Evolutionary conservation across 2,888 invertebrate genomes (phyloP), one percentile per base, ranked within the genome.

Genomic region (Lathronympha strigana): DNA sequence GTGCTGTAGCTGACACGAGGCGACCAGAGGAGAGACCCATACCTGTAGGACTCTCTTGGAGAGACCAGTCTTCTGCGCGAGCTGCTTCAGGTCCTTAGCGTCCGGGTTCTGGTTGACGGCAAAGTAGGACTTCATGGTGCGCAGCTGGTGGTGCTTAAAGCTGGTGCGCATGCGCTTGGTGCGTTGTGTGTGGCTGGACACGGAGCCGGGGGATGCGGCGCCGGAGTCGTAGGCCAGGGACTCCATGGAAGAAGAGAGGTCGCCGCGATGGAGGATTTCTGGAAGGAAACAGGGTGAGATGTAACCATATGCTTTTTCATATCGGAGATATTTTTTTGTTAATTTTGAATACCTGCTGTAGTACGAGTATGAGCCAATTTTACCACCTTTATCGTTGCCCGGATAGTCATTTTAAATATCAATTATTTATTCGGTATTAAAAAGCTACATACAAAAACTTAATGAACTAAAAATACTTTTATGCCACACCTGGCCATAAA

Each of bases 111-210:
- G 99, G 92, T 99, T 99, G 81, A 99, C 96, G 57, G 98, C 96
- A 86, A 99, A 99, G 87, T 99, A 99, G 47, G 98, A 97, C 90
- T 99, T 99, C 99, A 99, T 99, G 60, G 99, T 98, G 68, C 99
- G 93, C 69, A 99, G 94, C 87, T 99, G 99, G 85, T 99, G 98
- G 86, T 99, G 99, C 85, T 99, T 99, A 93, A 99, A 99, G 73
- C 98, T 99, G 55, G 99, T 99, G 64, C 99, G 94, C 97, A 99
- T 99, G 66, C 99, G 94, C 88, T 99, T 99, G 67, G 97, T 97
- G 68, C 98, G 85, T n/a, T n/a, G n/a, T 72, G 93, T 82, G 90
- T 92, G 92, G 38, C 92, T 87, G 0, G 88, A 84, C 15, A 95
- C 94, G 66, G 94, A 94, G 1, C 95, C 95, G 0, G 95, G 95